Evolutionary conservation across 2,797 vertebrate species (phyloP), one percentile per base, ranked within the genome.

Genomic region (Geotrypetes seraphini): DNA sequence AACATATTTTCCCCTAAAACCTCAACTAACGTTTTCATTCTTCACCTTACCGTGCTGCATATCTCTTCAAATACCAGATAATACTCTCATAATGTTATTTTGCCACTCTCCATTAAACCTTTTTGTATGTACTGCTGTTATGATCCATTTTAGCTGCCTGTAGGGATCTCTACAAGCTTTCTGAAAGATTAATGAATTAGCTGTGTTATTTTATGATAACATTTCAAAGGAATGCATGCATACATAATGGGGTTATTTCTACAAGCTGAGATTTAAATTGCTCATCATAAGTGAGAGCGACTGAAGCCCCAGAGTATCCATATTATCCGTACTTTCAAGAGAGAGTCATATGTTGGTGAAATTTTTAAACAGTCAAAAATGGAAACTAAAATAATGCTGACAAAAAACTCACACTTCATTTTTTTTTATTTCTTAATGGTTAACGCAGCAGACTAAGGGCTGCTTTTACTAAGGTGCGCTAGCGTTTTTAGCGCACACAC

Each of bases 111-210:
- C 16, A 23, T 29, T 39, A 60, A 61, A 28, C 3, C 7, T 60
- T 48, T 42, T 66, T 40, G 19, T 35, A 33, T 59, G 30, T 60
- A 47, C 55, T 49, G 17, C 33, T 43, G 53, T 69, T 63, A 59
- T 49, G 62, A 68, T 61, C 64, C 57, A 53, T 66, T 65, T 61
- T 63, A 63, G 50, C 34, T 49, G 54, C 39, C 65, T 65, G 31
- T 60, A 47, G 65, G 63, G 57, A 69, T 65, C 60, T 63, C 54
- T 54, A 50, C 52, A 71, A 69, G 66, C 36, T 49, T 64, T 68
- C 53, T 61, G 50, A 57, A 56, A 69, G 58, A 66, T 69, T 71
- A 71, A 69, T 71, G 50, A 61, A 57, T 65, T 64, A 55, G 58
- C 56, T 59, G 56, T 63, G 50, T 31, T 46, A n/a, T 63, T 68